A percentile compares a stretch with the other conserved stretches of the same genome.
Conservation (phyloP, 2,888 invertebrate species). For the Limnephilus rhombicus region DNA sequence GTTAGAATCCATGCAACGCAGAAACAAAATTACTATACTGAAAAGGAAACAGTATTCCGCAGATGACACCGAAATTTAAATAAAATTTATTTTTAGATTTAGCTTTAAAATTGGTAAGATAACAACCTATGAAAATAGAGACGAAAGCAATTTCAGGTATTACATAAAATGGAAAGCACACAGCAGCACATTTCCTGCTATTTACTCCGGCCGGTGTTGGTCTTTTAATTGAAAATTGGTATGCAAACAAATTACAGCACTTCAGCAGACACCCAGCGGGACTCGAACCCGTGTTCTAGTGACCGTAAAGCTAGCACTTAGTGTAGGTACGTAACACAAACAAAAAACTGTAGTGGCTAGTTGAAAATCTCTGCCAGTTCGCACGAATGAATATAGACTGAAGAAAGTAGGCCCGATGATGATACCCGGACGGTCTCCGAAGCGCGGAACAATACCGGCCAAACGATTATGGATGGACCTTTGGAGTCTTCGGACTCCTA, state of each 20-base stretch:
- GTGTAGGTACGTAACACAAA: neutral
- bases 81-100: neutral
- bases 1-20: no score
- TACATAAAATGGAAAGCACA: neutral
- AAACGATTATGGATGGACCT: constrained; percentile 57
- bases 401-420: constrained; percentile 49
- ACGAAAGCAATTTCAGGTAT: neutral
- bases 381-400: constrained; percentile 40
- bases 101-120: neutral
- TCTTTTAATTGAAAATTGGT: constrained; percentile 1
- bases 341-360: neutral
- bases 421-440: neutral
- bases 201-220: neutral
- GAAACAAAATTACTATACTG: no score
- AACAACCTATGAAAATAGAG: neutral
- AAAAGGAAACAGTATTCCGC: no score
- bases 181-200: neutral
- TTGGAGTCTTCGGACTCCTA: constrained; percentile 58
- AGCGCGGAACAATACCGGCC: constrained; percentile 49
- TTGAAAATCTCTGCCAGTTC: constrained; percentile 41
- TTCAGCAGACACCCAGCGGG: neutral
- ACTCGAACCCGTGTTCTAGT: neutral
- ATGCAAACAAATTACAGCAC: neutral
- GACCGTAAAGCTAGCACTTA: neutral
- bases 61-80: no score